Percentiles rank a stretch among this genome's conserved stretches.
Conservation (phyloP, 2,113 vertebrate genomes). For the Malurus alboscapulatus region DNA sequence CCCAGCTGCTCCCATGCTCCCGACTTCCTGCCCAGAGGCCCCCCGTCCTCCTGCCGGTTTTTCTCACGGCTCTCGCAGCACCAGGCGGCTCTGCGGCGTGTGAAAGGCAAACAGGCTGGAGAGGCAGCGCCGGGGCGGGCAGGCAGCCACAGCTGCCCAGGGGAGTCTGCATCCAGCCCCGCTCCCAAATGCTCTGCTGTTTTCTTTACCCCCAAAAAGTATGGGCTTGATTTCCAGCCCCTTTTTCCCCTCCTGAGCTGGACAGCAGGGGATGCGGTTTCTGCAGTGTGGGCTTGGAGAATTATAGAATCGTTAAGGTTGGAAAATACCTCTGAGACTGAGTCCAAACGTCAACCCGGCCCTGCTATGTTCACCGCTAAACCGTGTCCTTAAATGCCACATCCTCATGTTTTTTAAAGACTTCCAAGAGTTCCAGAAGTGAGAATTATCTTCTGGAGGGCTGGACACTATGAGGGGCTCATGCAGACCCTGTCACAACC, state of each 20-base stretch:
- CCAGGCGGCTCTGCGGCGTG: slow-evolving; percentile 33
- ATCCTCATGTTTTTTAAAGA: not conserved
- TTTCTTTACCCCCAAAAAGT: not conserved
- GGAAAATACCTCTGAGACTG: not conserved
- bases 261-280: not conserved
- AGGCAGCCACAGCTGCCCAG: not conserved
- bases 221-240: not conserved
- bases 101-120: slow-evolving; percentile 34
- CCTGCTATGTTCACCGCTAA: not conserved
- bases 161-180: not conserved
- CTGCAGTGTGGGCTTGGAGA: not conserved
- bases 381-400: not conserved
- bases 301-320: not conserved
- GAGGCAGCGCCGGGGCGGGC: not conserved
- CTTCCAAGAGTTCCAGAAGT: not conserved
- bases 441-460: not conserved
- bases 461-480: fast-evolving
- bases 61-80: slow-evolving; percentile 74
- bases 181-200: not conserved
- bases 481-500: not conserved
- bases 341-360: not conserved
- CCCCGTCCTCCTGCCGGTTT: slow-evolving; percentile 66
- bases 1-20: slow-evolving; percentile 73
- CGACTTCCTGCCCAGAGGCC: slow-evolving; percentile 65
- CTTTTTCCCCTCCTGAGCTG: not conserved